Evolutionary conservation across 1,140 invertebrate species (phyloP), one percentile per base, ranked within the genome.

Genomic region (Tetraneura akinire): DNA sequence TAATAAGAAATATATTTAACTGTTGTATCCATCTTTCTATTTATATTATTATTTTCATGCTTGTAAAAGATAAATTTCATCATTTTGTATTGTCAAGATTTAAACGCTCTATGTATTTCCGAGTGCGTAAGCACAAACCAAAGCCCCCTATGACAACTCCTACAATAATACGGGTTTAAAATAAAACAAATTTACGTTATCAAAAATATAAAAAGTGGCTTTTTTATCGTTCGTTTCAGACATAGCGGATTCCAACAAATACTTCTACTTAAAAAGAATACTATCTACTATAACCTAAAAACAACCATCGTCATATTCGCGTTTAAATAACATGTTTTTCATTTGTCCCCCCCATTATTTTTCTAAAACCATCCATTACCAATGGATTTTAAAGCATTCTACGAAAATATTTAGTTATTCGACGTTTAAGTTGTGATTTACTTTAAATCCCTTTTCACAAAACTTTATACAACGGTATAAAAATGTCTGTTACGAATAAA

Each of bases 141-240:
- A 64, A 64, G 32, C 62, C 62, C 62, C 37, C 18, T 29, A 16
- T 64, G 16, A 64, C 32, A 64, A 64, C 18, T 64, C 18, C 32
- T 11, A 64, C 62, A 37, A n/a, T 37, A 37, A n/a, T 21, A n/a
- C 32, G 32, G 29, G 62, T 37, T 64, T 64, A 64, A 16, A 37
- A 37, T 64, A 64, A 64, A 64, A 64, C 62, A 64, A 64, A 64
- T 64, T 32, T 64, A 64, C 32, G 29, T 64, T 37, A 64, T 64
- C 62, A 64, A 64, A 64, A 64, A 29, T 64, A 64, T 37, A 64
- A 64, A 64, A 29, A 64, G 18, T 64, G 62, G 6, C 1, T 64
- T 11, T 37, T 37, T 64, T 64, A 29, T 37, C 62, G 60, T 32
- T 62, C n/a, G 32, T 32, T 18, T 29, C 60, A 62, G 26, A 62